Conservation (phyloP, 1,140 invertebrate genomes). For the Centruroides sculpturatus region DNA sequence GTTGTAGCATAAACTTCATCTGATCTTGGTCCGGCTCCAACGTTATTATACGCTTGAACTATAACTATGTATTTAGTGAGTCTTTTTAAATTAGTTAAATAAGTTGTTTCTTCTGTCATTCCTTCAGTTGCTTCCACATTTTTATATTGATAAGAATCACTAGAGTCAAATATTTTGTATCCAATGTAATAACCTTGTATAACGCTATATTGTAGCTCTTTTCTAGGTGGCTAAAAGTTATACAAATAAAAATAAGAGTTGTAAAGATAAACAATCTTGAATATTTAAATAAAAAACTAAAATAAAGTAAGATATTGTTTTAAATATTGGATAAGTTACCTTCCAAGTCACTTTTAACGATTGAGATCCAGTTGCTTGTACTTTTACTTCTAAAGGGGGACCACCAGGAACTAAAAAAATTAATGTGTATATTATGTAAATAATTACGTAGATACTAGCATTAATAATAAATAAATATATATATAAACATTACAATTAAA, state of each 20-base stretch:
- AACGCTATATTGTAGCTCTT: conserved; percentile 77
- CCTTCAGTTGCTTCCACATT: conserved; percentile 16
- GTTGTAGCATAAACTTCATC: conserved; percentile 13
- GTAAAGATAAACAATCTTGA: neutral
- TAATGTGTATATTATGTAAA: neutral
- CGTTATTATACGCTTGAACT: conserved; percentile 30
- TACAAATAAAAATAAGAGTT: neutral
- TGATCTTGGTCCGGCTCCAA: conserved; percentile 30
- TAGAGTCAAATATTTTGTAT: conserved; percentile 41
- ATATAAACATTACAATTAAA: too few relatives aligned
- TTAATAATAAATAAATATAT: too few relatives aligned
- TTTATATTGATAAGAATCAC: conserved; percentile 25
- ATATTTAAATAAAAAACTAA: neutral
- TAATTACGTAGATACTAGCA: too few relatives aligned
- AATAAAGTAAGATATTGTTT: neutral
- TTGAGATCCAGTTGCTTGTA: conserved; percentile 29
- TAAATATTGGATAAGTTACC: neutral
- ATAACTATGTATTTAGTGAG: conserved; percentile 25
- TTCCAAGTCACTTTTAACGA: conserved; percentile 31
- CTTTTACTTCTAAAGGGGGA: conserved; percentile 26
- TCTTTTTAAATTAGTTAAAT: conserved; percentile 7
- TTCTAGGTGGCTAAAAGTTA: conserved; percentile 46
- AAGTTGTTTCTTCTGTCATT: conserved; percentile 3
- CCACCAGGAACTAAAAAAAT: conserved; percentile 41
- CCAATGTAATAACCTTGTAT: conserved; percentile 89